phyloP scores from a whole-genome alignment of 2,113 vertebrate species.

The Bagarius yarrelli region DNA sequence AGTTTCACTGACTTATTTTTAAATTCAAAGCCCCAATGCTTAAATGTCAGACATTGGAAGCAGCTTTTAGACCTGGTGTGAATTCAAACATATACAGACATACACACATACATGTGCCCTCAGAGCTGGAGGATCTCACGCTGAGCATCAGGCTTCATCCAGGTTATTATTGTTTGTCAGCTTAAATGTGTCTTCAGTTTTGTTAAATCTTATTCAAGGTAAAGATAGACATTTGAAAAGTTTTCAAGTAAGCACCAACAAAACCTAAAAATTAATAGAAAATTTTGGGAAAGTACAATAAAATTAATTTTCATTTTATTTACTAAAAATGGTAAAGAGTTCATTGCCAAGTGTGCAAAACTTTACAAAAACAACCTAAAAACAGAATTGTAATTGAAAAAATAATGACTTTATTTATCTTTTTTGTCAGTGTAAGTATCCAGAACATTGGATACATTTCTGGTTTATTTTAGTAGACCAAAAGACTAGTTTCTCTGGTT shows the following conservation, averaged over 20 bases:
- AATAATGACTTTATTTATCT: neutral
- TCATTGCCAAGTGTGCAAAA: neutral
- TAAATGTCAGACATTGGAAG: conserved; percentile 29
- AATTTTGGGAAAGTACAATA: too few species aligned
- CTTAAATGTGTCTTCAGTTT: neutral
- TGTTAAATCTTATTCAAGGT: too few species aligned
- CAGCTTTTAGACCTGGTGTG: conserved; percentile 51
- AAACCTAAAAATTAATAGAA: too few species aligned
- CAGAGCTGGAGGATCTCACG: neutral
- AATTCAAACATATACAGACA: conserved; percentile 54
- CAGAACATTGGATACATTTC: neutral
- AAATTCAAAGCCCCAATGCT: neutral
- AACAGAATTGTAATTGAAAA: neutral
- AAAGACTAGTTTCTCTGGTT: too few species aligned
- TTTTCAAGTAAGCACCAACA: too few species aligned
- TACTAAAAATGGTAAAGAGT: too few species aligned
- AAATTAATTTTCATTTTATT: too few species aligned
- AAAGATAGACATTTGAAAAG: too few species aligned
- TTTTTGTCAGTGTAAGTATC: neutral
- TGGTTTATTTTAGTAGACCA: too few species aligned
- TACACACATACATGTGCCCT: conserved; percentile 40
- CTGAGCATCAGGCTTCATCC: neutral
- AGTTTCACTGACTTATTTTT: conserved; percentile 20
- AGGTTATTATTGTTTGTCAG: neutral
- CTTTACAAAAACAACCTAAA: neutral